Base-by-base conservation (phyloP, 2,888 invertebrate species). In the Diarsia mendica region DNA sequence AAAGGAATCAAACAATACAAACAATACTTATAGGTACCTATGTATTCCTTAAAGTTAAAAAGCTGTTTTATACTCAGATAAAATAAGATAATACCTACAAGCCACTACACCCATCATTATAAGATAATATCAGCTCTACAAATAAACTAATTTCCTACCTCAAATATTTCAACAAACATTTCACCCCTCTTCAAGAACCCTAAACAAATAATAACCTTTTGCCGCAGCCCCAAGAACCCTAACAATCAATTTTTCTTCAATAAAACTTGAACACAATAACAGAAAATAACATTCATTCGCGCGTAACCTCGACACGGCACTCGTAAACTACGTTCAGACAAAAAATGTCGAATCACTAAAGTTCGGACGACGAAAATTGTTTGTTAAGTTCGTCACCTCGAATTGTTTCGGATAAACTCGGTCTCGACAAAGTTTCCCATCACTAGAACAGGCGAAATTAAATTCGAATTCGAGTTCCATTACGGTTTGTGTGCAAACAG, bases 351-450 rank as follows among this genome's bases (percentile, higher is more conserved):
- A 85, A 87, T 85, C 85, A 80, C 84, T 72, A 53, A 82, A 86
- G 78, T 86, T 87, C 72, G 77, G 53, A 68, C 73, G 84, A 78
- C 72, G 84, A 85, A 87, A 89, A 90, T 89, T 88, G 87, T 87
- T 89, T 84, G 84, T 80, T 79, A 91, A 89, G 85, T 90, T 90
- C 85, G 87, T 89, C 91, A 89, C 88, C 88, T 88, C 85, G 79
- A 85, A 88, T 87, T 88, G 86, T 88, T 87, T 85, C 77, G 72
- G 82, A 83, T 85, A 85, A 88, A 90, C 87, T 73, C 66, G 72
- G 63, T 86, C 80, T 72, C 76, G 67, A 48, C 63, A 69, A 78
- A 85, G 75, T 86, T 83, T 76, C 75, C 67, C 83, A 77, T 61
- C 78, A 75, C 84, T 79, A 74, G 77, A 65, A 80, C 72, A 58